Evolutionary conservation across 2,888 invertebrate species (phyloP).

Genomic region (Campoplex capitator): DNA sequence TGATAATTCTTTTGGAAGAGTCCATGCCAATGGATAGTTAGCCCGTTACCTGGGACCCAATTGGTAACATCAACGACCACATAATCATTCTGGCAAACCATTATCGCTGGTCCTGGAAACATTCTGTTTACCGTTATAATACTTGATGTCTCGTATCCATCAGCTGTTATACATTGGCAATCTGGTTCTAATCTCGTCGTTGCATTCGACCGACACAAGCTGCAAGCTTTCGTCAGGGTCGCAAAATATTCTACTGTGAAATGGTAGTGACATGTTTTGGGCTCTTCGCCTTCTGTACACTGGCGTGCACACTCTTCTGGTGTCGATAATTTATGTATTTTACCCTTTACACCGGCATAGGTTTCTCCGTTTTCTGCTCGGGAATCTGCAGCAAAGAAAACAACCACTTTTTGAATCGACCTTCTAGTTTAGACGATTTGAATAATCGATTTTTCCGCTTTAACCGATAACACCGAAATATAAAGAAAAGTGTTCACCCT

Average conservation of each 20-base stretch:
- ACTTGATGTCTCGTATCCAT: slow-evolving; percentile 70
- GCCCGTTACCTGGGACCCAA: slow-evolving; percentile 93
- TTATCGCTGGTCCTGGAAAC: slow-evolving; percentile 84
- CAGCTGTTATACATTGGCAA: slow-evolving; percentile 73
- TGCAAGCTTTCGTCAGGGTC: slow-evolving; percentile 85
- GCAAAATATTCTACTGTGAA: slow-evolving; percentile 95
- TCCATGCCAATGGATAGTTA: slow-evolving; percentile 97
- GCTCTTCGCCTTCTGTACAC: slow-evolving; percentile 93
- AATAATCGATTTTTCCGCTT: no score
- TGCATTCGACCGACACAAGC: slow-evolving; percentile 68
- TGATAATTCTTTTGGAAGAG: slow-evolving; percentile 92
- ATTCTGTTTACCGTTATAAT: slow-evolving; percentile 71
- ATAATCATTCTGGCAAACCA: slow-evolving; percentile 94
- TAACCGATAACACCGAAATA: no score
- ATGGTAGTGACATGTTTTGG: slow-evolving; percentile 95
- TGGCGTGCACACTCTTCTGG: slow-evolving; percentile 95
- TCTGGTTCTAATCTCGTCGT: slow-evolving; percentile 66
- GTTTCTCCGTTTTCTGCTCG: neutral
- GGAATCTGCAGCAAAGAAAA: slow-evolving; percentile 9
- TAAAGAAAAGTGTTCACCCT: no score
- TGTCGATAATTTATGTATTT: slow-evolving; percentile 87
- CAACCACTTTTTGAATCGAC: no score
- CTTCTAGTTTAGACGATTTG: no score
- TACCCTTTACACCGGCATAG: neutral
- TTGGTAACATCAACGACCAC: slow-evolving; percentile 95